These are phyloP conservation scores for Todus mexicanus DNA, from an alignment of 2,797 vertebrate species.

Conservation along the genomic window DNA sequence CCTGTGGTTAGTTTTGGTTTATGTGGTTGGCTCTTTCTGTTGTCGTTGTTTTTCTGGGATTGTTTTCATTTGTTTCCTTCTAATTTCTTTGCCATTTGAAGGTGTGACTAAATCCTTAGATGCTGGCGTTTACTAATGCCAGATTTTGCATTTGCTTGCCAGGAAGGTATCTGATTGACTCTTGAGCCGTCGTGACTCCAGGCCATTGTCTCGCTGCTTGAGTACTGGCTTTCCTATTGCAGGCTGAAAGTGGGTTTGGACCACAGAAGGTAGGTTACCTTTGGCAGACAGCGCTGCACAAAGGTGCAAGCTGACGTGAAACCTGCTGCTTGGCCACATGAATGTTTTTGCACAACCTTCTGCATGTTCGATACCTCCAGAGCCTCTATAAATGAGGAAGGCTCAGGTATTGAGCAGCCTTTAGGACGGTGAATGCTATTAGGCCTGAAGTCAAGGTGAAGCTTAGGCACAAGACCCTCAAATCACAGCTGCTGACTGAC, in stretches of 20 bases:
- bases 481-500: not conserved
- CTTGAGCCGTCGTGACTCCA: not conserved
- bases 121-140: not conserved
- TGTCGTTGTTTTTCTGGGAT: not conserved
- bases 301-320: not conserved
- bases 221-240: not conserved
- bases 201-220: not conserved
- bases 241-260: not conserved
- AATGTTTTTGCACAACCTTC: not conserved
- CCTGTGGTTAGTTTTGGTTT: not conserved
- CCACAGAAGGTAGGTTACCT: not conserved
- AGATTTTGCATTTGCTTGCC: not conserved
- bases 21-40: not conserved
- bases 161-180: not conserved
- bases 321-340: accelerated
- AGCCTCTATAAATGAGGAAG: not conserved
- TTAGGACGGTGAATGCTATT: not conserved
- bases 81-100: not conserved
- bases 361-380: no score
- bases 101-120: not conserved
- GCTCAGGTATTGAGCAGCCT: not conserved
- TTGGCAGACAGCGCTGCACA: not conserved
- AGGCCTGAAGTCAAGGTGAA: not conserved
- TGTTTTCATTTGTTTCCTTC: not conserved
- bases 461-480: not conserved